These are phyloP conservation scores for Leptinotarsa rubiginosa DNA, from an alignment of 2,888 invertebrate genomes.

Conservation along the genomic window DNA sequence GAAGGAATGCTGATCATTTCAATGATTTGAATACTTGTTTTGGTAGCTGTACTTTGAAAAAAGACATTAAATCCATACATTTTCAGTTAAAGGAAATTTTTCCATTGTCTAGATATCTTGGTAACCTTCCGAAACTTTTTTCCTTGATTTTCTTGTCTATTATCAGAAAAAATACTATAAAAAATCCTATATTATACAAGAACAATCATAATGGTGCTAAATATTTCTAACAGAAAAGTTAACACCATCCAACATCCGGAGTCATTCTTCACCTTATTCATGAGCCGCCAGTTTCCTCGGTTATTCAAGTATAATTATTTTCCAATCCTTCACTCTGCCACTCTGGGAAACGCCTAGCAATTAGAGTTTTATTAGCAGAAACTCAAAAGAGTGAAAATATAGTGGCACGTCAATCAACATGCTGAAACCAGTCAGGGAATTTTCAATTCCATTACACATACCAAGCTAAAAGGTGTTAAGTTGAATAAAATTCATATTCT, in stretches of 20 bases:
- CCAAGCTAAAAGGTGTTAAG: background rate
- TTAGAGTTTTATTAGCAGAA: background rate
- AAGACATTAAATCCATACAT: no score
- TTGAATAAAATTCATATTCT: background rate
- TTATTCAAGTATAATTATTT: slow-evolving; percentile 1
- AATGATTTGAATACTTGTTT: no score
- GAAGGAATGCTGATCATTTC: no score
- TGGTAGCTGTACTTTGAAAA: no score
- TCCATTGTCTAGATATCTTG: no score
- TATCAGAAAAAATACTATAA: no score
- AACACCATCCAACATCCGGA: background rate
- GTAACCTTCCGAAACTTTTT: no score
- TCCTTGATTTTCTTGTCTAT: no score
- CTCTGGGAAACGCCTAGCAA: background rate
- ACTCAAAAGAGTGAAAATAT: background rate
- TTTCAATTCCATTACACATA: background rate
- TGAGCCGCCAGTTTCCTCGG: background rate
- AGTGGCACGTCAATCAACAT: background rate
- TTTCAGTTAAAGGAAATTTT: no score
- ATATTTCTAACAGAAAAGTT: background rate
- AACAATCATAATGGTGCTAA: background rate
- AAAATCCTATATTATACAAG: no score
- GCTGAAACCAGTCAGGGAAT: background rate
- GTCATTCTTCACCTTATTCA: background rate
- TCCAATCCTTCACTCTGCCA: background rate